Percentiles rank a stretch among this genome's conserved stretches.
These are phyloP conservation scores for Gavia stellata DNA, from an alignment of 2,113 vertebrate genomes.

Conservation along the genomic window DNA sequence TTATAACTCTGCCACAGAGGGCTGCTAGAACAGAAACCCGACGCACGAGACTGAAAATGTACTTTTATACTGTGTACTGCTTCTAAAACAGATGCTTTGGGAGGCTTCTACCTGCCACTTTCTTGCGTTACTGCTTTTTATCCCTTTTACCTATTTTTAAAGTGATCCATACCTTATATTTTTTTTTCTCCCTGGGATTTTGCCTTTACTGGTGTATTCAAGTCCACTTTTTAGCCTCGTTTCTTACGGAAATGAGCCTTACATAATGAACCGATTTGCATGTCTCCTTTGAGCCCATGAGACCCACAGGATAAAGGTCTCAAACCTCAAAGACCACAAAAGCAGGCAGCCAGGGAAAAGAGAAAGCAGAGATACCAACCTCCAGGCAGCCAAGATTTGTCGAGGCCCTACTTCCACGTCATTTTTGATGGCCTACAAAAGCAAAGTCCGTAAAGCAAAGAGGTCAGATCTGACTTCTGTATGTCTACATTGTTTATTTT, in stretches of 20 bases:
- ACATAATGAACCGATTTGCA: neutral
- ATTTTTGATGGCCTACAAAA: neutral
- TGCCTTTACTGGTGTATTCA: neutral
- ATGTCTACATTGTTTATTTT: neutral
- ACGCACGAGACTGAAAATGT: accelerated
- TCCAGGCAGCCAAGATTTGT: neutral
- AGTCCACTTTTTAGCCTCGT: neutral
- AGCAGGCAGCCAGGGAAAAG: neutral
- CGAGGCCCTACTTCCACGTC: neutral
- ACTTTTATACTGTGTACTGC: neutral
- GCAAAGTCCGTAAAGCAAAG: neutral
- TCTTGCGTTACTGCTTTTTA: neutral
- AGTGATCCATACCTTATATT: neutral
- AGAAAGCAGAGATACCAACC: neutral
- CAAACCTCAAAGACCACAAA: neutral
- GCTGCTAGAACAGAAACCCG: neutral
- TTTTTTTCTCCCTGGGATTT: neutral
- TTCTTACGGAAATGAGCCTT: neutral
- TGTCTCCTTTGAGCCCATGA: neutral
- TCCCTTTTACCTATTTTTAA: neutral
- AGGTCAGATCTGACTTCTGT: neutral
- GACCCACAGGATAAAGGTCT: neutral
- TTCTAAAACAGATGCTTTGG: neutral
- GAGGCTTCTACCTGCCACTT: neutral
- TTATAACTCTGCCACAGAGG: accelerated